phyloP scores from a whole-genome alignment of 2,888 invertebrate genomes.

The Silvanus unidentatus region DNA sequence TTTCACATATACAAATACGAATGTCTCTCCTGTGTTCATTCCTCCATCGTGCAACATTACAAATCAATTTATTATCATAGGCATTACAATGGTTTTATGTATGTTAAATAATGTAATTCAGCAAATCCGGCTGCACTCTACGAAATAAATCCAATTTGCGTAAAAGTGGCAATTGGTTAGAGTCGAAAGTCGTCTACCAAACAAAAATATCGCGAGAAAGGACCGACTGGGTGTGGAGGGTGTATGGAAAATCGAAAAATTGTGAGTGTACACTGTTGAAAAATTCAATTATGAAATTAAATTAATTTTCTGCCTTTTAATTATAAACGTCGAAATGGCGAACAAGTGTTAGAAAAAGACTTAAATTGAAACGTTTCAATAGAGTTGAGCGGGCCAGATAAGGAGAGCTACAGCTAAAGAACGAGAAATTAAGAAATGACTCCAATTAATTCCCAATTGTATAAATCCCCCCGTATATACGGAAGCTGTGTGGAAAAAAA shows the following conservation, averaged over 20 bases:
- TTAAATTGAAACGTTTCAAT: slow-evolving; percentile 11
- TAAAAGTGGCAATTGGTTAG: too few relatives aligned
- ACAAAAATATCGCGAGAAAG: too few relatives aligned
- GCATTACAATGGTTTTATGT: too few relatives aligned
- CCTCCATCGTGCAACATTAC: too few relatives aligned
- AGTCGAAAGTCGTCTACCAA: too few relatives aligned
- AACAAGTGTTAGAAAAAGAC: slow-evolving; percentile 38
- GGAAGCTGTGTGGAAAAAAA: slow-evolving; percentile 37
- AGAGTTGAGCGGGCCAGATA: slow-evolving; percentile 18
- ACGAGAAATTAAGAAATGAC: slow-evolving; percentile 40
- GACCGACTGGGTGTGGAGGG: too few relatives aligned
- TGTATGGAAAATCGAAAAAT: slow-evolving; percentile 1
- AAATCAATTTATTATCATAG: too few relatives aligned
- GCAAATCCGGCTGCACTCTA: too few relatives aligned
- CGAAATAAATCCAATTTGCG: too few relatives aligned
- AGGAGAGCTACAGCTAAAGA: slow-evolving; percentile 19
- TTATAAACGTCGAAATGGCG: slow-evolving; percentile 44
- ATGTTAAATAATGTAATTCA: too few relatives aligned
- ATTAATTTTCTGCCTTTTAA: slow-evolving; percentile 47
- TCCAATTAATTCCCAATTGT: slow-evolving; percentile 48
- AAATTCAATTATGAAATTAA: slow-evolving; percentile 48
- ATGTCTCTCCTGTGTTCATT: too few relatives aligned
- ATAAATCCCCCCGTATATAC: slow-evolving; percentile 29
- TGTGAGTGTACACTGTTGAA: slow-evolving; percentile 25
- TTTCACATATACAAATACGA: slow-evolving; percentile 1